Conservation (phyloP, 2,113 vertebrate genomes). For the Dicrurus megarhynchus region DNA sequence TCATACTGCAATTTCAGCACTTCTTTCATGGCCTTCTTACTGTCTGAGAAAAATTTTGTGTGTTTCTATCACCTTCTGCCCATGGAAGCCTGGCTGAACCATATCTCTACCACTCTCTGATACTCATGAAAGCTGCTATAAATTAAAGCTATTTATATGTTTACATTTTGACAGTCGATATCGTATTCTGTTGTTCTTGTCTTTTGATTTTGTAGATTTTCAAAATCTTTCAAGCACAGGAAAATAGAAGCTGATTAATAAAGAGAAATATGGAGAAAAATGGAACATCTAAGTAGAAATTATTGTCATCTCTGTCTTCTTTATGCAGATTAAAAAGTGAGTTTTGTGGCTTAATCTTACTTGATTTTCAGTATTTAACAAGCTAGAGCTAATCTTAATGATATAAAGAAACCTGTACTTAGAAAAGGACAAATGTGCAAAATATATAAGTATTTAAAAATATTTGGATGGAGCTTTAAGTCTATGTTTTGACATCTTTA, state of each 20-base stretch:
- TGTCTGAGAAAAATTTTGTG: not conserved
- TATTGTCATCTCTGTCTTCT: not conserved
- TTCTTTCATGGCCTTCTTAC: not conserved
- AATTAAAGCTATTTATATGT: not conserved
- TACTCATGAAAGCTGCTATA: not conserved
- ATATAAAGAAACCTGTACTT: not conserved
- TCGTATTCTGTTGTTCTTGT: not conserved
- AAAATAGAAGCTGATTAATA: not conserved
- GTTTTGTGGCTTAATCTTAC: not conserved
- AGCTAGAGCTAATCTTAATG: not conserved
- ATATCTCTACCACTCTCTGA: not conserved
- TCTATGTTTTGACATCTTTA: not conserved
- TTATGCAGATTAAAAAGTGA: not conserved
- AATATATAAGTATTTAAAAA: not conserved
- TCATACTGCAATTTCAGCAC: not conserved
- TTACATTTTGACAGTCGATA: not conserved
- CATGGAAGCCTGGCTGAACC: not conserved
- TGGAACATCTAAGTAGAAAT: not conserved
- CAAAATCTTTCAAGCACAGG: not conserved
- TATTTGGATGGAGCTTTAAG: not conserved
- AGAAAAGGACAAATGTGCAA: not conserved
- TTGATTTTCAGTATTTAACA: not conserved
- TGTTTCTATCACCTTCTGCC: not conserved
- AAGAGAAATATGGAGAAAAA: not conserved
- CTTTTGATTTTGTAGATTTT: not conserved